phyloP scores from a whole-genome alignment of 2,797 vertebrate genomes.

The Urophycis tenuis region DNA sequence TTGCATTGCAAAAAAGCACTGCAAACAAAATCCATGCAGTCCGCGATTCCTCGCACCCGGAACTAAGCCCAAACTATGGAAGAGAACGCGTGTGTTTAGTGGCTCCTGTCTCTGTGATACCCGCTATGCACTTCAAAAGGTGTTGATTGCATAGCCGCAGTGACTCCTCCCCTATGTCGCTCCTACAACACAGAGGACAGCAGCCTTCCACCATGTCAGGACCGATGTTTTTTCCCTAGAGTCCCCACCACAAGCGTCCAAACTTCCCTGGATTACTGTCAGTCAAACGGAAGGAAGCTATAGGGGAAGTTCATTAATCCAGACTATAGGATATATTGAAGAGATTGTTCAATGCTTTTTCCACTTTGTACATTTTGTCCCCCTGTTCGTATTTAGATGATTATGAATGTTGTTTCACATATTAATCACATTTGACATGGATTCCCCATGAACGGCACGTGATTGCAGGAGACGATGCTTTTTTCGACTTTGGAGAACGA shows the following conservation, averaged over 20 bases:
- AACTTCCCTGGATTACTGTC: neutral
- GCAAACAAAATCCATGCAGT: slow-evolving; percentile 64
- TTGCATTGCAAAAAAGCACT: slow-evolving; percentile 53
- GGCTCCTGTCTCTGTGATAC: neutral
- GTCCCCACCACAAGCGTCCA: neutral
- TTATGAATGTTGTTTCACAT: neutral
- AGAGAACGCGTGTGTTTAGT: slow-evolving; percentile 19
- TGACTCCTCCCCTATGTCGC: neutral
- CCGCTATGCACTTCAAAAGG: too few species aligned
- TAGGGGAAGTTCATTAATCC: too few species aligned
- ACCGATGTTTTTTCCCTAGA: neutral
- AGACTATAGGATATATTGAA: neutral
- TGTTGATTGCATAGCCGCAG: neutral
- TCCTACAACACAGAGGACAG: neutral
- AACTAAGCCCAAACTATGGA: slow-evolving; percentile 52
- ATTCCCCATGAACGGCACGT: neutral
- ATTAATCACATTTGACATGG: neutral
- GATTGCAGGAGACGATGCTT: neutral
- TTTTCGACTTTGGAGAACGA: slow-evolving; percentile 11
- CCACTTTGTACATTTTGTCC: slow-evolving; percentile 38
- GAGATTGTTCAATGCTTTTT: slow-evolving; percentile 32
- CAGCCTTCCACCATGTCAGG: neutral
- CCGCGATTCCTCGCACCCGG: slow-evolving; percentile 43
- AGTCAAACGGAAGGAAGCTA: neutral
- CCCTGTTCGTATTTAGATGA: slow-evolving; percentile 9